Base-by-base conservation (phyloP, 1,140 invertebrate species). In the Drosophila arawakana region DNA sequence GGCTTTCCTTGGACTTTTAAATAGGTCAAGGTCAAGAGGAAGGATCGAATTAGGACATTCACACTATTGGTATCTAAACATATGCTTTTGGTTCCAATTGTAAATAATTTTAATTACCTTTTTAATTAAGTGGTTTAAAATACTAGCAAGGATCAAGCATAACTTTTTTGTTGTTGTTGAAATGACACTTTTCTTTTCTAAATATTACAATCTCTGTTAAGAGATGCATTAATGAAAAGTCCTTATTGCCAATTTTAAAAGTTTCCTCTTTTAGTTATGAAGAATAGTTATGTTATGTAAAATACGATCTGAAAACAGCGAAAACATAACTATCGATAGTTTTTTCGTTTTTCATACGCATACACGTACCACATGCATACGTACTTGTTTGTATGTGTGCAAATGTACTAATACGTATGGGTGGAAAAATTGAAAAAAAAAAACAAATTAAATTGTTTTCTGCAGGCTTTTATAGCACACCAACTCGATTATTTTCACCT, bases 1-100 rank as follows among this genome's bases (percentile, higher is more conserved):
- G 47, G 21, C 46, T 46, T 63, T 55, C 55, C 43, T 25, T 18
- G 25, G 8, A 7, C 34, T 41, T 61, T 43, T 41, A 79, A 79
- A 60, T 79, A 61, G 83, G 79, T 79, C 82, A 85, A 88, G 79
- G 79, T 82, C 68, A 59, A 46, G 52, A 35, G 76, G 65, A 74
- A 63, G 63, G 21, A 47, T 13, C 13, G 30, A 55, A 49, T 39
- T 46, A 61, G 76, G 60, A 76, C 66, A 57, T 25, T 50, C 7
- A 10, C 3, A 21, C 21, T 25, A 58, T 37, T 59, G 15, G 44
- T 30, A 30, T 3, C 2, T 21, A 1, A 30, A 8, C 21, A n/a
- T 50, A 2, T n/a, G 4, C 21, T 44, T 44, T 44, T 44, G 10
- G 11, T 49, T 9, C 3, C 5, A 49, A 8, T n/a, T 9, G 2